Percentiles rank a stretch among this genome's conserved stretches.
Conservation (phyloP, 2,113 vertebrate species). For the Cyanoderma ruficeps region DNA sequence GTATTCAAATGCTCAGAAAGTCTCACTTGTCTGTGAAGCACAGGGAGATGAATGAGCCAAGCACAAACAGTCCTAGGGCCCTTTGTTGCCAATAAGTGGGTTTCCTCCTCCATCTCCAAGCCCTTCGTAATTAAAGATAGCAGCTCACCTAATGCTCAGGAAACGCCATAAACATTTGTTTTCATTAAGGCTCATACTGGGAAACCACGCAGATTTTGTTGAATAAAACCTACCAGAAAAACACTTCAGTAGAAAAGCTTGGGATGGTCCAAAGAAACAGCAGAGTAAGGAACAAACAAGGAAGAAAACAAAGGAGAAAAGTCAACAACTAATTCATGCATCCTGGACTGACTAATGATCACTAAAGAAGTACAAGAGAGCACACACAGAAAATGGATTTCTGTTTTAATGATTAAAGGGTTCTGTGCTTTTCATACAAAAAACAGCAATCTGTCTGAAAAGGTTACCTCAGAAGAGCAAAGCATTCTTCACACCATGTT, state of each 20-base stretch:
- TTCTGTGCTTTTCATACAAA: neutral
- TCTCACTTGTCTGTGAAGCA: neutral
- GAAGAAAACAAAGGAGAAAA: neutral
- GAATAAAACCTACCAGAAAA: constrained; percentile 27
- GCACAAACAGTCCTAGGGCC: constrained; percentile 16
- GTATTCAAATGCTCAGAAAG: constrained; percentile 47
- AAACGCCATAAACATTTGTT: neutral
- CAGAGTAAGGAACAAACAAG: neutral
- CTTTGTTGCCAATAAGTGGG: constrained; percentile 11
- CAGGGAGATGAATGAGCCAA: neutral
- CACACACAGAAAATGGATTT: neutral
- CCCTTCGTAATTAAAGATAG: constrained; percentile 18
- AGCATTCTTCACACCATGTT: neutral
- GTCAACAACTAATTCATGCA: neutral
- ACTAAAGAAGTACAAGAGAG: neutral
- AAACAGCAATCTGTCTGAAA: neutral
- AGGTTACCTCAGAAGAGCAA: neutral
- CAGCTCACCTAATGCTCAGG: constrained; percentile 23
- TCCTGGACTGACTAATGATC: neutral
- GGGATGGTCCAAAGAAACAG: neutral
- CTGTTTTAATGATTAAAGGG: neutral
- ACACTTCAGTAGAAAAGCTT: neutral
- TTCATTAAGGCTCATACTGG: constrained; percentile 31
- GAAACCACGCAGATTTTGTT: neutral
- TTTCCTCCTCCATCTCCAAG: constrained; percentile 23